Base-by-base conservation (phyloP, 2,797 vertebrate species). In the Scleropages formosus region DNA sequence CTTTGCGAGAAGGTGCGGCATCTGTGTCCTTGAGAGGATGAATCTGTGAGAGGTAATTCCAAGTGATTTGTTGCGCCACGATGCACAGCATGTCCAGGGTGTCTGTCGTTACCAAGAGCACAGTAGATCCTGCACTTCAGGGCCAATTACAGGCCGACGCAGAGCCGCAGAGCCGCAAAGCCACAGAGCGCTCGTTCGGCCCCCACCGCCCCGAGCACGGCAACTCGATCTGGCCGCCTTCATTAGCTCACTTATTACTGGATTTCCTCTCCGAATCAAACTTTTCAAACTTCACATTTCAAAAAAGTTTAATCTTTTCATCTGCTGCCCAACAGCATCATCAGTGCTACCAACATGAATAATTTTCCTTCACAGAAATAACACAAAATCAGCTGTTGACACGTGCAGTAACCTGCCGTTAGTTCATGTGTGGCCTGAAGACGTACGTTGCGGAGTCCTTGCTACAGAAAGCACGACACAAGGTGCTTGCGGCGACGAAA, bases 261-360 rank as follows among this genome's bases (percentile, higher is more conserved):
- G 20, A 12, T 46, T 58, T 73, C 27, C 18, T 65, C 62, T 66
- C 64, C 24, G 31, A 59, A 69, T 75, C 63, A 75, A 24, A 18
- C 31, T 56, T 31, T 56, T 68, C 22, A 44, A 24, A 60, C 65
- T 26, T 60, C 39, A 15, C 53, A 26, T 59, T 44, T 75, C 22
- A 15, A 59, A 56, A 69, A 61, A 26, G 56, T 58, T 16, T 39
- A 24, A 18, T 22, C 53, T 61, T 67, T 66, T 83, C 87, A 82
- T 85, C 78, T 47, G 84, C 86, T 84, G 88, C 85, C 84, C 86
- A 89, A 88, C 88, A 82, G 86, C 83, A 88, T 89, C 85, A 86
- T 87, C 84, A 86, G 82, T 80, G 82, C 85, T 86, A 88, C 89
- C 84, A 85, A 87, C 89, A 87, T 89, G 86, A 90, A 90, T 89